Conservation (phyloP, 2,888 invertebrate species). For the Drosophila planitibia region DNA sequence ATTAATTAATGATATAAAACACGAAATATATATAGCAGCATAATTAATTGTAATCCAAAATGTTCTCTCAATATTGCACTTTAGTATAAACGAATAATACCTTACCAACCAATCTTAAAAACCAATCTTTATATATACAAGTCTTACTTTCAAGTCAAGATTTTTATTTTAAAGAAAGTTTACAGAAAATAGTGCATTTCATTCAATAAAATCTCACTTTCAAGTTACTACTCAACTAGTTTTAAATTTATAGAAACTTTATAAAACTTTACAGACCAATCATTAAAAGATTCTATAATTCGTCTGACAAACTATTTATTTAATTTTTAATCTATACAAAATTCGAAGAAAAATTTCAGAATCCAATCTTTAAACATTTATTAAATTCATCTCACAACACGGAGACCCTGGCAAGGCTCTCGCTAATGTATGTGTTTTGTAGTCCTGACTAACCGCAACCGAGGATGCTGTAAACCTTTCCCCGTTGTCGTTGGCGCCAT, state of each 20-base stretch:
- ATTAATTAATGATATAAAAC: not conserved
- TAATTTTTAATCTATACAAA: not conserved
- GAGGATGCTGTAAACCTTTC: slow-evolving; percentile 27
- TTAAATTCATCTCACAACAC: not conserved
- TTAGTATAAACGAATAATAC: too few relatives aligned
- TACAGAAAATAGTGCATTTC: not conserved
- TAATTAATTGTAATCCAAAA: not conserved
- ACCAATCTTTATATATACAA: not conserved
- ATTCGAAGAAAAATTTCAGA: not conserved
- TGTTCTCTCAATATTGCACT: not conserved
- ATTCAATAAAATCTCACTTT: not conserved
- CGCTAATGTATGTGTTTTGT: slow-evolving; percentile 4
- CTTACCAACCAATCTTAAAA: not conserved
- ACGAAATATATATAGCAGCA: too few relatives aligned
- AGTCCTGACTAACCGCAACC: slow-evolving; percentile 27
- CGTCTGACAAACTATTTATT: not conserved
- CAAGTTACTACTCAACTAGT: not conserved
- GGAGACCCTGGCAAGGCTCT: not conserved
- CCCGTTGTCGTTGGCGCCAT: slow-evolving; percentile 15
- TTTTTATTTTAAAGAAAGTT: not conserved
- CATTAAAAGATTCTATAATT: not conserved
- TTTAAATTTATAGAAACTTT: too few relatives aligned
- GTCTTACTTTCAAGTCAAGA: not conserved
- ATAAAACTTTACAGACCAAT: not conserved
- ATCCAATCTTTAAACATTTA: slow-evolving; percentile 6